Evolutionary conservation across 2,888 invertebrate species (phyloP).

Genomic region (Apocheima hispidaria): DNA sequence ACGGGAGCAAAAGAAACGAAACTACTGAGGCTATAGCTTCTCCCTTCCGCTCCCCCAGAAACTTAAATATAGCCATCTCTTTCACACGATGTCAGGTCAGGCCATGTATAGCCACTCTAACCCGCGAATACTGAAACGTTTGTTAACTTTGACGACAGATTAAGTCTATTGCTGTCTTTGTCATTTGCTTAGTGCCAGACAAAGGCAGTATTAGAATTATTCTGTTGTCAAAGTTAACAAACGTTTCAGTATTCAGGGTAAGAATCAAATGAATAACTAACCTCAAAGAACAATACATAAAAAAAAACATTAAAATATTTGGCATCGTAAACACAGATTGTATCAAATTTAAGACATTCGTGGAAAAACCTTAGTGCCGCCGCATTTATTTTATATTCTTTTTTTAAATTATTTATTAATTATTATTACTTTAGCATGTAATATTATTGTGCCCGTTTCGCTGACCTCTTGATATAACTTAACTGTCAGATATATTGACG

Average conservation of each 20-base stretch:
- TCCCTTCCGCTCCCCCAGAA: no score
- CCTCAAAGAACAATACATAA: slow-evolving; percentile 22
- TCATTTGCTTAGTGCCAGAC: no score
- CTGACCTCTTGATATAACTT: slow-evolving; percentile 12
- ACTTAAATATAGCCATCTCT: no score
- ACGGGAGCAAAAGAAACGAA: no score
- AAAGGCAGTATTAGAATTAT: no score
- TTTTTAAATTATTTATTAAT: slow-evolving; percentile 22
- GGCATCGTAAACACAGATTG: slow-evolving; percentile 29
- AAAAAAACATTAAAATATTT: slow-evolving; percentile 5
- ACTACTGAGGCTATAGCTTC: no score
- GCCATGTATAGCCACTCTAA: no score
- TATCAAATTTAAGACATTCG: slow-evolving; percentile 31
- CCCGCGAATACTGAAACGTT: no score
- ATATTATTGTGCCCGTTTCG: slow-evolving; percentile 23
- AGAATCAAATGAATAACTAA: not conserved
- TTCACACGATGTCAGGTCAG: no score
- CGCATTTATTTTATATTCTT: slow-evolving; percentile 32
- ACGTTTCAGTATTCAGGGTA: not conserved
- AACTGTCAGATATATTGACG: slow-evolving; percentile 5
- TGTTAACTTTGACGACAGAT: no score
- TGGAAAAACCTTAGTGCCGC: slow-evolving; percentile 15
- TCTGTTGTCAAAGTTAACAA: not conserved
- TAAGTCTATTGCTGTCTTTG: no score
- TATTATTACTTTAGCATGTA: slow-evolving; percentile 24